Percentiles rank a stretch among this genome's conserved stretches.
Conservation (phyloP, 2,888 invertebrate species). For the Chrysina gloriosa region DNA sequence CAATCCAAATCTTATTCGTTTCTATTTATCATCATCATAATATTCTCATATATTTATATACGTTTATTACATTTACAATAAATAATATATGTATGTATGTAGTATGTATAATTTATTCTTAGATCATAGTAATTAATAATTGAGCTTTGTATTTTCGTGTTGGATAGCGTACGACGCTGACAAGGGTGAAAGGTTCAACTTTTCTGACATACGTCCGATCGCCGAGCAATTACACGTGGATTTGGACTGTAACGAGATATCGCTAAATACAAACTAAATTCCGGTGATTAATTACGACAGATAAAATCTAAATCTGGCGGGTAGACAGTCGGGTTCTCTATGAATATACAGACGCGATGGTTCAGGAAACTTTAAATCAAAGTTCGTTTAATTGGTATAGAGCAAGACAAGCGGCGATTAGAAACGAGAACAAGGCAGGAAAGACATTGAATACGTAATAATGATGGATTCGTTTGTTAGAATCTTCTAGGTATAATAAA, state of each 20-base stretch:
- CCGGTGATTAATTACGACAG: slow-evolving; percentile 16
- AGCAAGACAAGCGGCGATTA: neutral
- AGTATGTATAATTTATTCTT: neutral
- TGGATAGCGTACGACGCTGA: slow-evolving; percentile 17
- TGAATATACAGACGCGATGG: slow-evolving; percentile 13
- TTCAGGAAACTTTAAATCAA: neutral
- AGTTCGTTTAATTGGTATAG: slow-evolving; percentile 10
- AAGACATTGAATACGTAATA: neutral
- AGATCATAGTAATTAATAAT: slow-evolving; percentile 30
- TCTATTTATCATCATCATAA: neutral
- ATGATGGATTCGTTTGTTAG: neutral
- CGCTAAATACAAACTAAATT: neutral
- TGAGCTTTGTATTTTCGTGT: slow-evolving; percentile 37
- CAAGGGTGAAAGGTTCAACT: slow-evolving; percentile 1
- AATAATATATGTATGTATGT: too few species aligned
- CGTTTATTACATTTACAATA: too few species aligned
- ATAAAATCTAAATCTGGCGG: slow-evolving; percentile 13
- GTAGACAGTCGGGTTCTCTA: neutral
- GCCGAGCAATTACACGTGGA: neutral
- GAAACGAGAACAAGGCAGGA: neutral
- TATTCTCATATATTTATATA: too few species aligned
- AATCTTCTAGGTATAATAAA: neutral
- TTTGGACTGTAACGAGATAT: neutral
- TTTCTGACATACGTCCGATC: slow-evolving; percentile 19
- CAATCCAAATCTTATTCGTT: slow-evolving; percentile 43